A percentile compares a stretch with the other conserved stretches of the same genome.
Conservation (phyloP, 2,888 invertebrate species). For the Morpho deidamia region DNA sequence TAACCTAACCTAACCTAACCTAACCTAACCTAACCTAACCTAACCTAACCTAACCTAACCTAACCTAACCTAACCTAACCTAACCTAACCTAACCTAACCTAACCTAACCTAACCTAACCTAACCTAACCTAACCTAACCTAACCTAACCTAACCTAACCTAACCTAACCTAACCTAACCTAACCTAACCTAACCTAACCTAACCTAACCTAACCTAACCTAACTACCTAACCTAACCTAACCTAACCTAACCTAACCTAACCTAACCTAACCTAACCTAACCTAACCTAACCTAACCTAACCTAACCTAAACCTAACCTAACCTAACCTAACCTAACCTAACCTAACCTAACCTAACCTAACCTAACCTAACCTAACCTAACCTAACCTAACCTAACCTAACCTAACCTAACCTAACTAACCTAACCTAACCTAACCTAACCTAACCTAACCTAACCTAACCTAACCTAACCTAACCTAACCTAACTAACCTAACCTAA, state of each 20-base stretch:
- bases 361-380: conserved; percentile 13
- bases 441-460: neutral
- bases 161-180: conserved; percentile 19
- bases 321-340: conserved; percentile 6
- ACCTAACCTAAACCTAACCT: conserved; percentile 12
- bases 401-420: conserved; percentile 12
- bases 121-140: conserved; percentile 7
- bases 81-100: conserved; percentile 17
- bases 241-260: conserved; percentile 17
- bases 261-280: conserved; percentile 11
- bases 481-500: neutral
- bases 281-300: conserved; percentile 10
- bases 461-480: conserved; percentile 8
- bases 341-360: conserved; percentile 15
- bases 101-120: conserved; percentile 15
- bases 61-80: too few relatives aligned
- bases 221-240: conserved; percentile 18
- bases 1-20: conserved; percentile 23
- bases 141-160: conserved; percentile 17
- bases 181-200: conserved; percentile 18
- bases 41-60: conserved; percentile 18
- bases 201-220: conserved; percentile 12
- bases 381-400: neutral
- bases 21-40: conserved; percentile 14
- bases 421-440: neutral